Conservation (phyloP, 2,797 vertebrate species). For the Gymnopithys bicolor region DNA sequence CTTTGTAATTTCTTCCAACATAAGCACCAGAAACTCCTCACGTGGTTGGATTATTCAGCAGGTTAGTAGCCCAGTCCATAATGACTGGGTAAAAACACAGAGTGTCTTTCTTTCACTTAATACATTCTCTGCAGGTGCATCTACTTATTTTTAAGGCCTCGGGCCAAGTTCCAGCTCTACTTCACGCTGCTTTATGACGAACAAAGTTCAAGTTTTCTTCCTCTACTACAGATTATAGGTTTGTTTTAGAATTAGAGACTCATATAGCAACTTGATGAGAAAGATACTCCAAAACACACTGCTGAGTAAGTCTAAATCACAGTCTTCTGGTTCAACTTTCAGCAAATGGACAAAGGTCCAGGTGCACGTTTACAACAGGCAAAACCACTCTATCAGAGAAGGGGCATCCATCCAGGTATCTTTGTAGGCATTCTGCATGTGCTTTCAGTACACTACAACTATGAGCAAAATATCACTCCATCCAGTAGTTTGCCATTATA, state of each 20-base stretch:
- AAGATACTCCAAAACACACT: background rate
- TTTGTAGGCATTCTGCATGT: background rate
- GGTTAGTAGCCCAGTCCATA: background rate
- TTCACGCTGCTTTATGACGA: background rate
- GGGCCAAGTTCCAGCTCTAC: background rate
- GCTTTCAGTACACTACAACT: background rate
- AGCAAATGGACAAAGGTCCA: background rate
- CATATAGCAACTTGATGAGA: background rate
- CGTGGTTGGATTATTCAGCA: background rate
- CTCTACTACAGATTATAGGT: background rate
- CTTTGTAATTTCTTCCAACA: background rate
- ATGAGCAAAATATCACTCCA: background rate
- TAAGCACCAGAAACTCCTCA: background rate
- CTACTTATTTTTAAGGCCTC: background rate
- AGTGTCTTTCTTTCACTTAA: background rate
- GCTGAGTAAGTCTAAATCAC: background rate
- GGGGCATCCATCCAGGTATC: background rate
- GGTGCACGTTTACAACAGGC: background rate
- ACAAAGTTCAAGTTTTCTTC: background rate
- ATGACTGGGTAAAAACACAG: background rate
- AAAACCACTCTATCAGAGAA: background rate
- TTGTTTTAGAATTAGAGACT: slow-evolving; percentile 1
- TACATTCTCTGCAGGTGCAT: background rate
- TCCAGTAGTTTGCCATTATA: background rate
- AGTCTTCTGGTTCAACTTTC: background rate